A percentile compares a stretch with the other conserved stretches of the same genome.
These are phyloP conservation scores for Festucalex cinctus DNA, from an alignment of 2,113 vertebrate species.

Conservation along the genomic window DNA sequence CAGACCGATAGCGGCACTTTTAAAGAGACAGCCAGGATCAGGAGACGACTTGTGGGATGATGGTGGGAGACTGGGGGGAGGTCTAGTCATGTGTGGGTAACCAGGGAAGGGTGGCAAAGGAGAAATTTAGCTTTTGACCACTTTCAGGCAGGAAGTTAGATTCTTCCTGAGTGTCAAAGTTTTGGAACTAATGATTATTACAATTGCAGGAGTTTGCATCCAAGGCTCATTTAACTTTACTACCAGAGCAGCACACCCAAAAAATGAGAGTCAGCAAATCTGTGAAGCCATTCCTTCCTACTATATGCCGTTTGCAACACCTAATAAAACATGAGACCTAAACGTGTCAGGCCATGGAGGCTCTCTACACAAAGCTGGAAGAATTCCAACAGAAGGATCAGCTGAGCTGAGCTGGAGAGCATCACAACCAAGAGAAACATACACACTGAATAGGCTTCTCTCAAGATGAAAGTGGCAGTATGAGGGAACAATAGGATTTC, in stretches of 20 bases:
- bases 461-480: neutral
- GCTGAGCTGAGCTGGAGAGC: constrained; percentile 28
- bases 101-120: constrained; percentile 43
- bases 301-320: neutral
- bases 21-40: constrained; percentile 27
- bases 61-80: constrained; percentile 8
- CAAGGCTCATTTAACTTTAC: constrained; percentile 10
- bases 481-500: neutral
- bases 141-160: constrained; percentile 12
- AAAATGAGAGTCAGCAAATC: constrained; percentile 12
- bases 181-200: constrained; percentile 39
- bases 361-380: constrained; percentile 1
- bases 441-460: constrained; percentile 15
- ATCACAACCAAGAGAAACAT: constrained; percentile 14
- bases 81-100: constrained; percentile 43
- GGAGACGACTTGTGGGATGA: constrained; percentile 8
- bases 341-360: constrained; percentile 29
- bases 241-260: constrained; percentile 6
- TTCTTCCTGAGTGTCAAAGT: constrained; percentile 28
- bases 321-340: constrained; percentile 1
- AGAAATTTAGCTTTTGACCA: constrained; percentile 55
- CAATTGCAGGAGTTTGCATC: constrained; percentile 26
- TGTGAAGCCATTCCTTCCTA: constrained; percentile 10
- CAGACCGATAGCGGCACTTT: constrained; percentile 38
- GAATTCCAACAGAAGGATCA: constrained; percentile 39